Percentiles rank a stretch among this genome's conserved stretches.
These are phyloP conservation scores for Drosophila serrata DNA, from an alignment of 1,140 invertebrate species.

Conservation along the genomic window DNA sequence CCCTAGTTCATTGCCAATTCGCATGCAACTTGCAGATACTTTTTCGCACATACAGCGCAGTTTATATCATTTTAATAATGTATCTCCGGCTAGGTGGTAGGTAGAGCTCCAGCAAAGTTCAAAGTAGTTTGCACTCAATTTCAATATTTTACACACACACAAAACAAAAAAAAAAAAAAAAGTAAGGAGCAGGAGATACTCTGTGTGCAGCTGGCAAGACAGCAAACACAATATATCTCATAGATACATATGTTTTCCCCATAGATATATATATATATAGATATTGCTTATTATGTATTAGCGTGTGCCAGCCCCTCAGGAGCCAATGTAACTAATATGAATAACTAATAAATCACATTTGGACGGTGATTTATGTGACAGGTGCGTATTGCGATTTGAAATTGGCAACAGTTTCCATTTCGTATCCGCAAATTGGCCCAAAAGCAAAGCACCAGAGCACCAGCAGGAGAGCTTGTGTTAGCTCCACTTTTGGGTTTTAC, in stretches of 20 bases:
- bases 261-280: slow-evolving; percentile 52
- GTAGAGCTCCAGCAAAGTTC: slow-evolving; percentile 52
- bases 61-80: slow-evolving; percentile 84
- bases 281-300: slow-evolving; percentile 79
- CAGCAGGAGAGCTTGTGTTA: slow-evolving; percentile 36
- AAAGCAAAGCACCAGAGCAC: slow-evolving; percentile 15
- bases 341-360: slow-evolving; percentile 82
- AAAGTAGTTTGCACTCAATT: slow-evolving; percentile 82
- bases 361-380: slow-evolving; percentile 81
- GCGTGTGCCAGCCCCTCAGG: slow-evolving; percentile 68
- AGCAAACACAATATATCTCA: slow-evolving; percentile 60
- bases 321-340: slow-evolving; percentile 78
- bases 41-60: slow-evolving; percentile 42
- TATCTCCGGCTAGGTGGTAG: slow-evolving; percentile 54
- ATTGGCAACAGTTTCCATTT: slow-evolving; percentile 80
- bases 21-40: slow-evolving; percentile 69
- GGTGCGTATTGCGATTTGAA: slow-evolving; percentile 83
- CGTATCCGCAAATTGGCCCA: slow-evolving; percentile 65
- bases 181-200: slow-evolving; percentile 29
- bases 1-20: slow-evolving; percentile 67
- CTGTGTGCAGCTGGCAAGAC: slow-evolving; percentile 60
- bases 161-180: slow-evolving; percentile 5
- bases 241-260: slow-evolving; percentile 70
- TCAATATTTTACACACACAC: slow-evolving; percentile 79
- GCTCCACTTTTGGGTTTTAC: slow-evolving; percentile 1